These are phyloP conservation scores for Onychomys torridus DNA, from an alignment of 2,797 vertebrate species.

Conservation along the genomic window DNA sequence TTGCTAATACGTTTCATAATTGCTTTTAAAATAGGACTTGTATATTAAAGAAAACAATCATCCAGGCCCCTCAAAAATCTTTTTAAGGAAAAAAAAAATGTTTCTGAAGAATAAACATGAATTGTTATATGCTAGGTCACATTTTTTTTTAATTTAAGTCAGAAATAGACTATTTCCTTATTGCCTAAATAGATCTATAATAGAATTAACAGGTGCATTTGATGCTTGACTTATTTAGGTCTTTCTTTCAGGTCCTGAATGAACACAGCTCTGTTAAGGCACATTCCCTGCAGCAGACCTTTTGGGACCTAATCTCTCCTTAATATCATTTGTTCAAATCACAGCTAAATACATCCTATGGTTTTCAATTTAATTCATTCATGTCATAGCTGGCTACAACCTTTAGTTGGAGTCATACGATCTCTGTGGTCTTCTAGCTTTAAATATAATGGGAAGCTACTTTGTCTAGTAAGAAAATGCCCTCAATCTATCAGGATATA, in stretches of 20 bases:
- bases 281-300: background rate
- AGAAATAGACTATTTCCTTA: constrained; percentile 9
- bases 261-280: background rate
- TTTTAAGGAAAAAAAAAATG: constrained; percentile 34
- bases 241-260: background rate
- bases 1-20: constrained; percentile 68
- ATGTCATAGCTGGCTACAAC: constrained; percentile 35
- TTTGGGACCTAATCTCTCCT: background rate
- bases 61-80: background rate
- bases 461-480: constrained; percentile 39
- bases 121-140: constrained; percentile 3
- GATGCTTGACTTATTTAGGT: background rate
- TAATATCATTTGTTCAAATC: constrained; percentile 54
- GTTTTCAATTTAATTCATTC: constrained; percentile 67
- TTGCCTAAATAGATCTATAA: background rate
- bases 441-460: constrained; percentile 43
- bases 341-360: constrained; percentile 64
- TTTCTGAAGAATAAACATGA: constrained; percentile 30
- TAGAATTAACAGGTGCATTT: background rate
- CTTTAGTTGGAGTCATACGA: constrained; percentile 38
- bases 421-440: constrained; percentile 55
- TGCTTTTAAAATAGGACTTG: constrained; percentile 63
- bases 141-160: constrained; percentile 21
- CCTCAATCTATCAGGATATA: constrained; percentile 21
- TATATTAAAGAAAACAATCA: constrained; percentile 63